These are phyloP conservation scores for Endomychus coccineus DNA, from an alignment of 2,888 invertebrate species.

Conservation along the genomic window DNA sequence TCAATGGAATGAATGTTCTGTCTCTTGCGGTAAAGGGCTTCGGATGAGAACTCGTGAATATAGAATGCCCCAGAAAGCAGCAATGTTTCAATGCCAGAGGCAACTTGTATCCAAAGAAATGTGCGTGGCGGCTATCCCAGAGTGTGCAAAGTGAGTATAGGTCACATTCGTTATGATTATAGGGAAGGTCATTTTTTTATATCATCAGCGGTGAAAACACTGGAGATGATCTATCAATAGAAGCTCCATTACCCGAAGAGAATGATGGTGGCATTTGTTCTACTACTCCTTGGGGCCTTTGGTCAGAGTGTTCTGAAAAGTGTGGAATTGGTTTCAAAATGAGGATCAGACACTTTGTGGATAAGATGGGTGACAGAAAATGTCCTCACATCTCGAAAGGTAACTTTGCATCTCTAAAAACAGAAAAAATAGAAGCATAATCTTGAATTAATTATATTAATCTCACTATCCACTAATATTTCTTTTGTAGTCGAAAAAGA, in stretches of 20 bases:
- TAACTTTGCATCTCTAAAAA: background rate
- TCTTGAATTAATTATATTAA: background rate
- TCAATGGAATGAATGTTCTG: conserved; percentile 74
- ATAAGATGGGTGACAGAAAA: conserved; percentile 71
- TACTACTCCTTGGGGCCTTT: conserved; percentile 66
- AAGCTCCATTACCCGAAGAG: conserved; percentile 26
- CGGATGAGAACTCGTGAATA: conserved; percentile 71
- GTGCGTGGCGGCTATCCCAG: conserved; percentile 71
- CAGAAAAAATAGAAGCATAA: background rate
- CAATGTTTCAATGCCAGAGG: conserved; percentile 58
- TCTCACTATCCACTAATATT: background rate
- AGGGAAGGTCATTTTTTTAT: background rate
- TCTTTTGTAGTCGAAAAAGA: conserved; percentile 61
- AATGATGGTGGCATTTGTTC: conserved; percentile 51
- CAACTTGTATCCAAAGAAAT: conserved; percentile 83
- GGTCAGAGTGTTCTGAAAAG: conserved; percentile 81
- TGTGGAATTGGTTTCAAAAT: conserved; percentile 76
- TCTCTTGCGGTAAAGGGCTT: conserved; percentile 81
- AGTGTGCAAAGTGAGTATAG: conserved; percentile 61
- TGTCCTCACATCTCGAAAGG: conserved; percentile 61
- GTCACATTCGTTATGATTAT: conserved; percentile 3
- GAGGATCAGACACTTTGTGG: conserved; percentile 64
- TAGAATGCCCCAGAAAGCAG: conserved; percentile 62
- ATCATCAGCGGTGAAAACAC: conserved; percentile 12
- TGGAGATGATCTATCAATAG: conserved; percentile 32